These are phyloP conservation scores for Zelostemma sp. DNA, from an alignment of 1,140 invertebrate genomes.

Conservation along the genomic window DNA sequence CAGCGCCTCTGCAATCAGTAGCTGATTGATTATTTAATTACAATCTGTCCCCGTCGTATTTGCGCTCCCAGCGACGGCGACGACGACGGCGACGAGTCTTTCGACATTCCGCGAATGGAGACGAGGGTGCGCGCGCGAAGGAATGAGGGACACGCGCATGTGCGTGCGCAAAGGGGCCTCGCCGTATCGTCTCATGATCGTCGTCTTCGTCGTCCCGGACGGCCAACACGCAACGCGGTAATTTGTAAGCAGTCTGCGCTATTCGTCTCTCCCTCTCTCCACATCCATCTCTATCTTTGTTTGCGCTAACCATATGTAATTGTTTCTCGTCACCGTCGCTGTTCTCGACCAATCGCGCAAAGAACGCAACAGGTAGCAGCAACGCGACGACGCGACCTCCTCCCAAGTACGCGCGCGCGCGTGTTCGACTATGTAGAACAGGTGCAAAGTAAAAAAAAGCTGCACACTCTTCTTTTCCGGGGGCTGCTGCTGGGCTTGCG, in stretches of 20 bases:
- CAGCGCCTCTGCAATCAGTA: neutral
- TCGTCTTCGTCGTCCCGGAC: constrained; percentile 19
- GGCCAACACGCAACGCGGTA: constrained; percentile 39
- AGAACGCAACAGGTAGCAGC: constrained; percentile 33
- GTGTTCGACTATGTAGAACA: constrained; percentile 31
- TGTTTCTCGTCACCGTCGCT: constrained; percentile 37
- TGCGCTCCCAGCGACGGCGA: no score
- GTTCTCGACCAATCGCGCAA: constrained; percentile 15
- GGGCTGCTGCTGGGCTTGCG: no score
- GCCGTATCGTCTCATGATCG: no score
- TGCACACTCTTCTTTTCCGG: neutral
- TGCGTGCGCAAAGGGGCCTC: neutral
- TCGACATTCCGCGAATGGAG: constrained; percentile 16
- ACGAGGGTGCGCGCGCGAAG: neutral
- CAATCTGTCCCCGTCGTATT: constrained; percentile 20
- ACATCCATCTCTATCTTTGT: no score
- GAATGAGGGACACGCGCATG: neutral
- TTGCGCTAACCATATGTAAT: constrained; percentile 39
- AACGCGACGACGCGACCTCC: constrained; percentile 19
- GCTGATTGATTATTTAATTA: constrained; percentile 35
- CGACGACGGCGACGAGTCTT: constrained; percentile 15
- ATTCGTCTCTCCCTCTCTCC: constrained; percentile 28
- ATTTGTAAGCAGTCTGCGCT: constrained; percentile 43
- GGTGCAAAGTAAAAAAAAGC: constrained; percentile 25
- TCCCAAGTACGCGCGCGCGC: constrained; percentile 26